Percentiles rank a stretch among this genome's conserved stretches.
phyloP scores from a whole-genome alignment of 2,113 vertebrate genomes.

The Motacilla tschutschensis region DNA sequence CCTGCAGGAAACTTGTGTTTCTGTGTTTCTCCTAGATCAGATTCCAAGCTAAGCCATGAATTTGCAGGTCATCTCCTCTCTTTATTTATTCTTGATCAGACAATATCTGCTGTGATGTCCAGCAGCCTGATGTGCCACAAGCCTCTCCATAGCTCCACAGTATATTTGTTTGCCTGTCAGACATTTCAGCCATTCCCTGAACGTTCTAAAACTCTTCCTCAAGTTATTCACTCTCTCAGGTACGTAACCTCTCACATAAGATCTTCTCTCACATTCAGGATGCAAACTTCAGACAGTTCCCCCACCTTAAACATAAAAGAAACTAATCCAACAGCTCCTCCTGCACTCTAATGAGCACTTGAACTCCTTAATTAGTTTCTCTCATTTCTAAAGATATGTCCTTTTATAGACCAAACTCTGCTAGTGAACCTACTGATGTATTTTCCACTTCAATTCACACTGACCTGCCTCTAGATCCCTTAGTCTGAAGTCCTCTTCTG shows the following conservation, averaged over 20 bases:
- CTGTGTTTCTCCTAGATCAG: background rate
- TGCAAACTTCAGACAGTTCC: constrained; percentile 18
- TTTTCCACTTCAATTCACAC: background rate
- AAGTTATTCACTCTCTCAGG: background rate
- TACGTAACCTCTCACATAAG: background rate
- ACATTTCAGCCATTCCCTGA: background rate
- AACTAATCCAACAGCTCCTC: constrained; percentile 35
- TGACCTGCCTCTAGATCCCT: background rate
- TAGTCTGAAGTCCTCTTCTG: background rate
- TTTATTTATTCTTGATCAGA: background rate
- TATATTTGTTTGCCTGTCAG: background rate
- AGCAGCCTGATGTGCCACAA: background rate
- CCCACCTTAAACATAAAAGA: constrained; percentile 31
- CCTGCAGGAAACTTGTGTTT: background rate
- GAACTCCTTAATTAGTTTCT: constrained; percentile 31
- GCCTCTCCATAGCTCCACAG: background rate
- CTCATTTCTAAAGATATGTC: constrained; percentile 9
- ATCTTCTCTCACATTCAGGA: background rate
- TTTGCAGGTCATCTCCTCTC: background rate
- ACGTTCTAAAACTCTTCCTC: background rate
- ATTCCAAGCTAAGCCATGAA: background rate
- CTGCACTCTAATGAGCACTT: background rate
- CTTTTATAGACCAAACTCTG: constrained; percentile 9
- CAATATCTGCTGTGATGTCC: background rate
- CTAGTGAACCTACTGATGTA: background rate